Conservation (phyloP, 2,113 vertebrate species). For the Conger conger region DNA sequence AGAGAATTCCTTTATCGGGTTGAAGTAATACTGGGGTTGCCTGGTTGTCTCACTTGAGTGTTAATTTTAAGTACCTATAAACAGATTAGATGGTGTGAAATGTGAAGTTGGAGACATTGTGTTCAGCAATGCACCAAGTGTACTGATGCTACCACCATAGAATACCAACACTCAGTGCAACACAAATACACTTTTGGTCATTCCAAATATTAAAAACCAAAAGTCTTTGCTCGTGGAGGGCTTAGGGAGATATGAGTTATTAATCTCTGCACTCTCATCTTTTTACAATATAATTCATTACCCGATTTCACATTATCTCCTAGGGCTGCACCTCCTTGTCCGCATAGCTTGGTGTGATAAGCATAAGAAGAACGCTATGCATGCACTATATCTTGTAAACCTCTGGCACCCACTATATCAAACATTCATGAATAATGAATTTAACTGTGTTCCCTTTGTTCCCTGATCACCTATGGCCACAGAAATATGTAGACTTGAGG, state of each 20-base stretch:
- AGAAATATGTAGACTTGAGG: conserved; percentile 64
- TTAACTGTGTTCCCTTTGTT: conserved; percentile 48
- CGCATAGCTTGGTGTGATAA: conserved; percentile 59
- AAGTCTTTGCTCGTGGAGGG: background rate
- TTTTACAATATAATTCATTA: conserved; percentile 61
- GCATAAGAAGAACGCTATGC: conserved; percentile 57
- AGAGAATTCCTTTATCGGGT: no score
- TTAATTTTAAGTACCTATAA: no score
- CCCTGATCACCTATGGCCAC: conserved; percentile 67
- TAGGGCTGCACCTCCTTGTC: conserved; percentile 50
- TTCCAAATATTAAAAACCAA: background rate
- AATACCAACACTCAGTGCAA: background rate
- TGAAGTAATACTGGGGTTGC: no score
- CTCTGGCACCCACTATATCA: conserved; percentile 54
- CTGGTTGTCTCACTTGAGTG: no score
- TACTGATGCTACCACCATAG: background rate
- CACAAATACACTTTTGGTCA: background rate
- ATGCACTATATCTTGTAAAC: conserved; percentile 65
- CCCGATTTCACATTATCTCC: conserved; percentile 53
- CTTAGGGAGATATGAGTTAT: conserved; percentile 40
- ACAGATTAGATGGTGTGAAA: no score
- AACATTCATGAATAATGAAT: conserved; percentile 66
- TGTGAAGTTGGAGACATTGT: background rate
- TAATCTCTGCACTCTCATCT: conserved; percentile 55
- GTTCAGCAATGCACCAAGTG: background rate